Evolutionary conservation across 2,888 invertebrate species (phyloP).

Genomic region (Suillia variegata): DNA sequence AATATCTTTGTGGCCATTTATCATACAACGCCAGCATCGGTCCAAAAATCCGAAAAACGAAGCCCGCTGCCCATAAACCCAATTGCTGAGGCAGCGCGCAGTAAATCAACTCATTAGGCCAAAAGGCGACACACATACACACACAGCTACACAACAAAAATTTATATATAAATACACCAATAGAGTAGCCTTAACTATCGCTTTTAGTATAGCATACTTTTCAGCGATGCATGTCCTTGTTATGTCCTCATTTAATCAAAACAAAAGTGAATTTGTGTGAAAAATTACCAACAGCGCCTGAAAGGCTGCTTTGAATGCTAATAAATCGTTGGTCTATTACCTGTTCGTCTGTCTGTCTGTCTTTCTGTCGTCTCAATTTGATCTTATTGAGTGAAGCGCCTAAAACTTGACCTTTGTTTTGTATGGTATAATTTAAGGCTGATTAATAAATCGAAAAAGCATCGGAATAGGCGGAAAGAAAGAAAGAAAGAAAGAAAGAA

Average conservation of each 20-base stretch:
- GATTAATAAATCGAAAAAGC: slow-evolving; percentile 16
- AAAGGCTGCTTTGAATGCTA: slow-evolving; percentile 53
- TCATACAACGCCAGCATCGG: slow-evolving; percentile 41
- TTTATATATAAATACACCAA: too few species aligned
- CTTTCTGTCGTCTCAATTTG: too few species aligned
- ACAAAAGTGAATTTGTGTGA: slow-evolving; percentile 46
- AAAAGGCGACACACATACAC: slow-evolving; percentile 25
- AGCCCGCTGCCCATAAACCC: too few species aligned
- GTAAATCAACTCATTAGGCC: slow-evolving; percentile 57
- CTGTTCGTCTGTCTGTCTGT: too few species aligned
- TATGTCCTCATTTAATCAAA: slow-evolving; percentile 58
- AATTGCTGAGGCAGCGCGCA: slow-evolving; percentile 32
- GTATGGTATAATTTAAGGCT: background rate
- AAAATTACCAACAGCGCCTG: slow-evolving; percentile 49
- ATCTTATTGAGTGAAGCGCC: background rate
- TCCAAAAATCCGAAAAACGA: too few species aligned
- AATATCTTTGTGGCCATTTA: slow-evolving; percentile 52
- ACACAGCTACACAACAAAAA: slow-evolving; percentile 19
- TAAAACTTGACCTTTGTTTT: slow-evolving; percentile 37
- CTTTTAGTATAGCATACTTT: too few species aligned
- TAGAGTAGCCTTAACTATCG: too few species aligned
- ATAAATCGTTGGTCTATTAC: slow-evolving; percentile 53
- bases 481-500: slow-evolving; percentile 1
- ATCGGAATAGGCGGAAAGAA: too few species aligned
- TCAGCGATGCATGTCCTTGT: slow-evolving; percentile 29